phyloP scores from a whole-genome alignment of 2,888 invertebrate species.

The Ischnus inquisitorius region DNA sequence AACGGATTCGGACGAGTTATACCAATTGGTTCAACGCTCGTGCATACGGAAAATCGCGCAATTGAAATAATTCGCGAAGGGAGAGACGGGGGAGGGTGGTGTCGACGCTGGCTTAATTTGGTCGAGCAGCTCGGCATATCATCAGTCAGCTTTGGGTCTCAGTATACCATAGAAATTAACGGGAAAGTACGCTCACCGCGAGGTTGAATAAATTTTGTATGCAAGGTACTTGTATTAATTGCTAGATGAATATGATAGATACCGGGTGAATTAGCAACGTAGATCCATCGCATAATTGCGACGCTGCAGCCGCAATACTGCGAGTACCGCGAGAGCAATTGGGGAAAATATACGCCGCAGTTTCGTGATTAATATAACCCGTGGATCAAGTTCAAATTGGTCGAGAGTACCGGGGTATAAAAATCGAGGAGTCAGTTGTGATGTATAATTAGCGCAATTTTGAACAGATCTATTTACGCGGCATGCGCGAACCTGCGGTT shows the following conservation, averaged over 20 bases:
- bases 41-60: conserved; percentile 56
- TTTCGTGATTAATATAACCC: neutral
- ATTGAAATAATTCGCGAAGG: conserved; percentile 58
- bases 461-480: neutral
- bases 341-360: neutral
- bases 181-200: conserved; percentile 20
- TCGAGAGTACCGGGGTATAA: neutral
- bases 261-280: conserved; percentile 12
- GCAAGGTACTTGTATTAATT: conserved; percentile 10
- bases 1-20: conserved; percentile 39
- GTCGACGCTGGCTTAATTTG: conserved; percentile 46
- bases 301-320: neutral
- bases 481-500: neutral
- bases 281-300: neutral
- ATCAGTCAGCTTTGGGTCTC: neutral
- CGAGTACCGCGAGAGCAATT: neutral
- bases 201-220: conserved; percentile 15
- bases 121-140: conserved; percentile 43
- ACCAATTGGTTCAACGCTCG: conserved; percentile 25
- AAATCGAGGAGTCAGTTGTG: neutral
- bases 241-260: conserved; percentile 2
- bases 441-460: neutral
- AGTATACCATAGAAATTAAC: conserved; percentile 28
- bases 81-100: no score
- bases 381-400: neutral